These are phyloP conservation scores for Muscicapa adusta DNA, from an alignment of 2,113 vertebrate genomes.

Conservation along the genomic window DNA sequence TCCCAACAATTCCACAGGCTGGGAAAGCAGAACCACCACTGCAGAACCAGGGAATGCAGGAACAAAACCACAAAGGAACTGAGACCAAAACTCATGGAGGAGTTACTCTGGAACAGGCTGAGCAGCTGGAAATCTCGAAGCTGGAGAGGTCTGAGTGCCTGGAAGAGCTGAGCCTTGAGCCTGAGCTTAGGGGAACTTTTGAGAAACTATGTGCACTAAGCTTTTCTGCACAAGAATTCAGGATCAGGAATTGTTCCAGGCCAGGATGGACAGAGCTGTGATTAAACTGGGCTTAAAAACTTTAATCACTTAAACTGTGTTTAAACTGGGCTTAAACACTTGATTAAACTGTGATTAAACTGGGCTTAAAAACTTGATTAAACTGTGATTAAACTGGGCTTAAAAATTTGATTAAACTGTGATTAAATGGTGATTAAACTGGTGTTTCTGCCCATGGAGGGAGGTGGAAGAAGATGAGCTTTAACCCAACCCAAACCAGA, in stretches of 20 bases:
- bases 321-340: too few species aligned
- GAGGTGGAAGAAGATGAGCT: background rate
- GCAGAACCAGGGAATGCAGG: rapidly evolving
- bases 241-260: background rate
- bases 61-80: background rate
- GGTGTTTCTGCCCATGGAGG: too few species aligned
- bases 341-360: background rate
- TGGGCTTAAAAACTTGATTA: too few species aligned
- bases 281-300: background rate
- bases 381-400: background rate
- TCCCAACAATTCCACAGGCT: background rate
- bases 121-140: background rate
- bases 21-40: background rate
- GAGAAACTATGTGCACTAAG: rapidly evolving
- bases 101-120: background rate
- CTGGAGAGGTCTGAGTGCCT: background rate
- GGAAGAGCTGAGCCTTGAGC: background rate
- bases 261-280: background rate
- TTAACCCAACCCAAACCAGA: background rate
- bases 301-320: background rate
- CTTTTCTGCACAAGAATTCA: background rate
- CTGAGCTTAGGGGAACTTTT: background rate
- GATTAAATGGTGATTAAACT: background rate
- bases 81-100: background rate
- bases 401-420: background rate